Evolutionary conservation across 1,140 invertebrate species (phyloP).

Genomic region (Argopecten irradians): DNA sequence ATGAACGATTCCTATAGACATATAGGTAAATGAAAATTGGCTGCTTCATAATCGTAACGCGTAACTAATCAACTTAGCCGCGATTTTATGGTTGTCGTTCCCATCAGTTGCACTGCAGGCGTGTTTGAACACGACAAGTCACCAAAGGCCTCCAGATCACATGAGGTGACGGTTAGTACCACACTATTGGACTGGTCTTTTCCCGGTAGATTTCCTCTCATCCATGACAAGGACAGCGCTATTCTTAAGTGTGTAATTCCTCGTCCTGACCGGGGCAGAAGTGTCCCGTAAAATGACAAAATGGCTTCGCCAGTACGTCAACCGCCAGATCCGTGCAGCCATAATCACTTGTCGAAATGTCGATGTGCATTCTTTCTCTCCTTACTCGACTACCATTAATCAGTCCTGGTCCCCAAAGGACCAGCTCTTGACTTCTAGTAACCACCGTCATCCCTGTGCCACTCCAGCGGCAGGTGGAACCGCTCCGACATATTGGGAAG

Average conservation of each 20-base stretch:
- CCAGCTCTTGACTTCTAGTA: neutral
- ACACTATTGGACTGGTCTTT: slow-evolving; percentile 14
- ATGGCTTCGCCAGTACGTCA: slow-evolving; percentile 14
- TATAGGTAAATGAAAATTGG: neutral
- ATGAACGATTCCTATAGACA: neutral
- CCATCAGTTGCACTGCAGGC: neutral
- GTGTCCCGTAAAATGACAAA: slow-evolving; percentile 21
- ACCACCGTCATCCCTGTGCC: neutral
- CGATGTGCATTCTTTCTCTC: slow-evolving; percentile 20
- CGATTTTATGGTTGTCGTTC: neutral
- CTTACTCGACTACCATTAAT: slow-evolving; percentile 3
- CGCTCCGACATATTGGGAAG: neutral
- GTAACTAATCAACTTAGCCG: neutral
- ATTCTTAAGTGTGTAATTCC: neutral
- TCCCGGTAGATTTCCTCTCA: neutral
- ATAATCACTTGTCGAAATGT: slow-evolving; percentile 18
- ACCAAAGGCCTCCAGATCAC: neutral
- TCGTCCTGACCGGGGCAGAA: neutral
- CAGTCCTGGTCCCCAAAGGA: neutral
- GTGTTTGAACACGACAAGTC: slow-evolving; percentile 7
- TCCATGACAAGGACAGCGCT: neutral
- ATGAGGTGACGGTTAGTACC: neutral
- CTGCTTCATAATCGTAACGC: slow-evolving; percentile 15
- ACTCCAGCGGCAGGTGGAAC: slow-evolving; percentile 2
- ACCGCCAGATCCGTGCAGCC: slow-evolving; percentile 5